A percentile compares a stretch with the other conserved stretches of the same genome.
Evolutionary conservation across 2,888 invertebrate genomes (phyloP).

Genomic region (Pseudococcus viburni): DNA sequence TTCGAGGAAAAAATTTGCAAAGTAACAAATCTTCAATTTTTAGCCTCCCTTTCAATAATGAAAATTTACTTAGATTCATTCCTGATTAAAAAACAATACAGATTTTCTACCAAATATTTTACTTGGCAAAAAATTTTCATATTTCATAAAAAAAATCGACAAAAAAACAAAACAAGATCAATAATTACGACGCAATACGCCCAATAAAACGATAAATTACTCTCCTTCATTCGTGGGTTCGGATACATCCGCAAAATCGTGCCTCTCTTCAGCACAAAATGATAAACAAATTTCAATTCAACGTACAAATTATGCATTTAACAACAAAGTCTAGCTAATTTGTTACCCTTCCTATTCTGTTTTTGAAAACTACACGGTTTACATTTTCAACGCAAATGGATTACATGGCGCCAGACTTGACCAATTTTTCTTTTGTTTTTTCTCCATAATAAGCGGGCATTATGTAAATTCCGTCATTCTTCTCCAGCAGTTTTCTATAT

Average conservation of each 20-base stretch:
- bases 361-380: neutral
- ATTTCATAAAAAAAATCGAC: too few species aligned
- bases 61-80: too few species aligned
- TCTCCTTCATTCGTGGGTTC: neutral
- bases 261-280: neutral
- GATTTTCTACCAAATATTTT: too few species aligned
- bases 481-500: neutral
- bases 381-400: slow-evolving; percentile 2
- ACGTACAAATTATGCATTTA: neutral
- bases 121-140: too few species aligned
- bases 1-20: too few species aligned
- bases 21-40: too few species aligned
- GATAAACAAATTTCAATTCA: neutral
- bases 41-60: too few species aligned
- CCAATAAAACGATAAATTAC: neutral
- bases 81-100: too few species aligned
- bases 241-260: neutral
- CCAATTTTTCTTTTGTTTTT: slow-evolving; percentile 38
- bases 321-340: neutral
- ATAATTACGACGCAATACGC: neutral
- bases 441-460: neutral
- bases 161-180: neutral
- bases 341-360: neutral
- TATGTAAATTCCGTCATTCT: slow-evolving; percentile 9
- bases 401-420: slow-evolving; percentile 23